Base-by-base conservation (phyloP, 2,797 vertebrate species). In the Gorsachius magnificus region DNA sequence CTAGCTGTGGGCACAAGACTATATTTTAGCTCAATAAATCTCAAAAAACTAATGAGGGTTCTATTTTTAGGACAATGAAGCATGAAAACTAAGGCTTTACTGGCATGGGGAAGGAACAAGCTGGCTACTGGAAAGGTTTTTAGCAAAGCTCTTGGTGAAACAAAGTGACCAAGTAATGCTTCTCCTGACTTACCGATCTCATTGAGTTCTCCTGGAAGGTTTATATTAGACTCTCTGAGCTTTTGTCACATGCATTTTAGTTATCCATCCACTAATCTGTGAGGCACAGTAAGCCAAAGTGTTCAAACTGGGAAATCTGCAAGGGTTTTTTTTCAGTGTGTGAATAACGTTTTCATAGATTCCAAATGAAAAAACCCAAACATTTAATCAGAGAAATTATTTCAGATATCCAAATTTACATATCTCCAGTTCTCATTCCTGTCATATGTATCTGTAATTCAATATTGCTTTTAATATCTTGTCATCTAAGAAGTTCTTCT, bases 51-150 rank as follows among this genome's bases (percentile, higher is more conserved):
- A 92, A 89, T 64, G 83, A 95, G 41, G 16, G 5, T 51, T 78
- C 72, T 97, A 92, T 94, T 94, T 95, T 97, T 95, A 93, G 78
- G 75, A 84, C 71, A 96, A 95, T 60, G 50, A 87, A 89, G 21
- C 46, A 38, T 69, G 57, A 85, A 87, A 94, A 75, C 26, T 45
- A 80, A 87, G 43, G 68, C 50, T 94, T 87, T 93, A 68, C 26
- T 90, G 75, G 68, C 57, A 84, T 11, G 20, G 26, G 14, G 38
- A 90, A 83, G 35, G 46, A 92, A 58, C 24, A 82, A 85, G 17
- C 45, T 63, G 38, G 60, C 81, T 81, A 11, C 51, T 61, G 57
- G n/a, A 80, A 80, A 87, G 60, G 26, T 35, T 90, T 94, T 82
- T 74, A 78, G 56, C 41, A 82, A 77, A 95, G 35, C 20, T 68